These are phyloP conservation scores for Aphelenchoides fujianensis DNA, from an alignment of 1,140 invertebrate genomes.

Conservation along the genomic window DNA sequence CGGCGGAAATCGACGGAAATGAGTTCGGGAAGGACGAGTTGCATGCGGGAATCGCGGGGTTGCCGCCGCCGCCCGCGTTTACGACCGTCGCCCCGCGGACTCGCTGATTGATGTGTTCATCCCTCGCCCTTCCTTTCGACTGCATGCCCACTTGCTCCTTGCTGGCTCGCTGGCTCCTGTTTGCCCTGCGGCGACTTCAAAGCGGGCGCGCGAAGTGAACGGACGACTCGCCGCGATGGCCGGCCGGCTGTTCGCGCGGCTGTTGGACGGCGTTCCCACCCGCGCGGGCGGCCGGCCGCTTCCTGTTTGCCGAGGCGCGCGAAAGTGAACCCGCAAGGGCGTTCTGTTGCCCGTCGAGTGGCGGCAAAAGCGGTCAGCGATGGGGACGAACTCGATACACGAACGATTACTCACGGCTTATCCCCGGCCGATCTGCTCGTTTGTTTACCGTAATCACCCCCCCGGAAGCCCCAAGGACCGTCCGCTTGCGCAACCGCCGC, in stretches of 20 bases:
- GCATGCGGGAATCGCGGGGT: neutral
- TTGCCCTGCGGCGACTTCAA: neutral
- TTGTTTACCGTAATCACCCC: too few relatives aligned
- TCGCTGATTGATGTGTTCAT: neutral
- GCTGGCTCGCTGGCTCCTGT: too few relatives aligned
- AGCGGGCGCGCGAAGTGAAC: conserved; percentile 8
- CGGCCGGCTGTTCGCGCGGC: conserved; percentile 4
- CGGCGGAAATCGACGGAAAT: too few relatives aligned
- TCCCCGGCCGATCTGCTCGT: too few relatives aligned
- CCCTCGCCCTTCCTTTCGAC: too few relatives aligned
- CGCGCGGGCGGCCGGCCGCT: neutral
- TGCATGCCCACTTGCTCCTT: conserved; percentile 12
- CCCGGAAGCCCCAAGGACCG: conserved; percentile 1
- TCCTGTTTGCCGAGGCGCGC: too few relatives aligned
- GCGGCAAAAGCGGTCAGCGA: too few relatives aligned
- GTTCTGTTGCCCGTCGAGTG: too few relatives aligned
- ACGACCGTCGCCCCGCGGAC: neutral
- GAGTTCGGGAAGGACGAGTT: neutral
- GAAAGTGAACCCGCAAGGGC: neutral
- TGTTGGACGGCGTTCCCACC: neutral
- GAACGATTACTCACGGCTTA: too few relatives aligned
- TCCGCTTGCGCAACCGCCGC: neutral
- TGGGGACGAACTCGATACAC: too few relatives aligned
- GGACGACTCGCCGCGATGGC: neutral
- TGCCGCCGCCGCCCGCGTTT: neutral